Conservation (phyloP, 2,113 vertebrate species). For the Tetrax tetrax region DNA sequence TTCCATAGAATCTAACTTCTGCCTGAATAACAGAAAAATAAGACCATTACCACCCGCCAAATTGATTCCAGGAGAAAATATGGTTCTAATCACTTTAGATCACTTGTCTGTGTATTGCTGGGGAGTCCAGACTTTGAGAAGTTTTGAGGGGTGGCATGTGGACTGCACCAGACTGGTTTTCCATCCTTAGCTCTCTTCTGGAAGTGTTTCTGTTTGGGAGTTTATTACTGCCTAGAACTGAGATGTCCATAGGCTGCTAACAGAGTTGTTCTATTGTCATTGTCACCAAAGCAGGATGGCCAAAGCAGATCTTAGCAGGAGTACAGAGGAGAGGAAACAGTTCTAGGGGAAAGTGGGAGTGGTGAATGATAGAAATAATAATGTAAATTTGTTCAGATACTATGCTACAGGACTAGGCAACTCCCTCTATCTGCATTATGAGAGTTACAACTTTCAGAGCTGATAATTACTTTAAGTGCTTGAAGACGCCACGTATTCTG, state of each 20-base stretch:
- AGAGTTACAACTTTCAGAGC: neutral
- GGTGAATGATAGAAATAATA: neutral
- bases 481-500: neutral
- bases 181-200: neutral
- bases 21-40: neutral
- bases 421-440: neutral
- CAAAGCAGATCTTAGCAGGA: neutral
- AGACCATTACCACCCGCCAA: fast-evolving
- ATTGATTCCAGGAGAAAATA: neutral
- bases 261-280: neutral
- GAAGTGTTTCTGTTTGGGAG: neutral
- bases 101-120: neutral
- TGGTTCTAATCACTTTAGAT: neutral
- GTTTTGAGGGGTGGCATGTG: neutral
- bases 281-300: neutral
- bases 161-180: neutral
- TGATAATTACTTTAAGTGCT: neutral
- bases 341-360: neutral
- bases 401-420: neutral
- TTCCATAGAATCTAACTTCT: neutral
- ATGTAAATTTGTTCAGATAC: neutral
- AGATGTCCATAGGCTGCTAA: neutral
- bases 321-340: neutral
- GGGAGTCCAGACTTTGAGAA: neutral
- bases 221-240: neutral